Conservation (phyloP, 2,888 invertebrate species). For the Pristionchus japonicus region DNA sequence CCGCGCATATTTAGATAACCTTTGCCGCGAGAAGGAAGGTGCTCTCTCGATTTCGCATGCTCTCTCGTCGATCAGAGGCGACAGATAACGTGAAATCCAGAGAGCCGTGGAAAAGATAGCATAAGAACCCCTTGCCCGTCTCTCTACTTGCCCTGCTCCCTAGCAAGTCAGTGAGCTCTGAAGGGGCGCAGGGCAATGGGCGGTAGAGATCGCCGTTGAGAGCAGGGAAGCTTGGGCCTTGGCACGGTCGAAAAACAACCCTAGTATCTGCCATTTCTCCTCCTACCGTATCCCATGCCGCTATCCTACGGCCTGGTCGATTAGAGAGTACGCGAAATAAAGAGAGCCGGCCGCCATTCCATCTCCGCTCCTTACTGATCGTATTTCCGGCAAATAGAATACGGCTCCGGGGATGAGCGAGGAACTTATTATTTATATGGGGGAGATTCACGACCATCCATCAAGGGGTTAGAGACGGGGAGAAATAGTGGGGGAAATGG, state of each 20-base stretch:
- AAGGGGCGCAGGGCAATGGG: background rate
- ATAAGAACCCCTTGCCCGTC: background rate
- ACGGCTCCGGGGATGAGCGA: background rate
- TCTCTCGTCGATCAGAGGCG: background rate
- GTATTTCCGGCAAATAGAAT: constrained; percentile 18
- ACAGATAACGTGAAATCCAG: background rate
- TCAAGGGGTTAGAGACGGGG: background rate
- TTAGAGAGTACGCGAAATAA: too few species aligned
- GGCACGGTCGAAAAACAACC: background rate
- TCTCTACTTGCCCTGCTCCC: background rate
- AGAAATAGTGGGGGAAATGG: background rate
- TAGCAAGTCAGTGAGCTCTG: background rate
- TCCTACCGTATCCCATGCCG: background rate
- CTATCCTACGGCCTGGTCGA: too few species aligned
- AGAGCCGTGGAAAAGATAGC: background rate
- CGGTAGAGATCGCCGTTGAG: background rate
- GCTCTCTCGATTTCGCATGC: background rate
- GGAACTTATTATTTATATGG: background rate
- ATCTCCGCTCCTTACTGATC: constrained; percentile 23
- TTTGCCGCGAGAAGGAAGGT: background rate
- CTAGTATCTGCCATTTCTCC: too few species aligned
- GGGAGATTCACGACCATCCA: background rate
- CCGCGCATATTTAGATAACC: constrained; percentile 32
- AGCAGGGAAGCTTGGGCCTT: constrained; percentile 33
- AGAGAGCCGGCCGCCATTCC: background rate